Base-by-base conservation (phyloP, 2,888 invertebrate species). In the Lordiphosa fenestrarum region DNA sequence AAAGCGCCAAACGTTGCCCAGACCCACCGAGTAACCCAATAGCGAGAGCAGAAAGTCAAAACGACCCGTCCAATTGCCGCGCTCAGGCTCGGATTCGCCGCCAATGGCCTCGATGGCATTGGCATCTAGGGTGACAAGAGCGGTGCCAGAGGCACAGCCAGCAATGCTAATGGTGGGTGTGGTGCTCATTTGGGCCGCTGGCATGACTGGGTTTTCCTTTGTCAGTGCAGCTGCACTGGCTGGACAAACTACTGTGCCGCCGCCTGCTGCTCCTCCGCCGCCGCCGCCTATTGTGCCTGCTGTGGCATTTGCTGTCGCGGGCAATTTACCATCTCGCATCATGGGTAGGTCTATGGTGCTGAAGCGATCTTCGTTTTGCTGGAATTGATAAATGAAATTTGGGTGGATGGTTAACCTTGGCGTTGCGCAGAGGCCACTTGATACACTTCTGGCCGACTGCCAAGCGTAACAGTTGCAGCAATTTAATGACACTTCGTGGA, bases 1-100 rank as follows among this genome's bases (percentile, higher is more conserved):
- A 88, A 94, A 94, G 21, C 94, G 90, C 94, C 94, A 94, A 13
- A 94, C 94, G 84, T 94, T 94, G 67, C 94, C 94, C 53, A 94
- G 89, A 2, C 94, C 94, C 49, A 94, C 94, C 65, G 93, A 93
- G 87, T 94, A 94, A 25, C 94, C 94, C 61, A 94, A 89, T 59
- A 94, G 90, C 7, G 94, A 94, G 35, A 94, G 90, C 21, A 94
- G 90, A 87, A 94, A 94, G 89, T 94, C 94, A 82, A 94, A 94
- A 57, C 93, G 91, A n/a, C 94, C 94, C 10, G 93, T 93, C 94
- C 94, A 94, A 83, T 92, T 93, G 61, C 94, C 94, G 4, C 94
- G 91, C 76, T 91, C 93, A 7, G 93, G 93, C 41, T 86, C 78
- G 2, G 55, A 15, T 4, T 64, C 52, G 12, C 2, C 21, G 1